phyloP scores from a whole-genome alignment of 2,888 invertebrate genomes.

The Oscheius sp. region DNA sequence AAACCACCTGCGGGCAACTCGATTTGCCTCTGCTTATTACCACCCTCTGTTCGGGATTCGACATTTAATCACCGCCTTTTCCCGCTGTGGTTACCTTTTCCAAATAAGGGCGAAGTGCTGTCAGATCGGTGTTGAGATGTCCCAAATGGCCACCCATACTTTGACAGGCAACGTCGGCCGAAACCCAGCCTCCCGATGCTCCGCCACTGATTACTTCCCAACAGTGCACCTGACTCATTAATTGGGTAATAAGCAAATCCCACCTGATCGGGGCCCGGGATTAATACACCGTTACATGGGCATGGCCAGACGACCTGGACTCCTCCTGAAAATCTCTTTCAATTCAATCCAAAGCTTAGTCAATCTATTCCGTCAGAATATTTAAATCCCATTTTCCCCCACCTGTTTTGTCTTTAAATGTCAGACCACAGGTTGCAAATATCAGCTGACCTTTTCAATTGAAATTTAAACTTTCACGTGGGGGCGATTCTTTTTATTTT shows the following conservation, averaged over 20 bases:
- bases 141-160: constrained; percentile 59
- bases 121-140: constrained; percentile 40
- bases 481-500: too few relatives aligned
- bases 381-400: too few relatives aligned
- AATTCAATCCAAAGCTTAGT: too few relatives aligned
- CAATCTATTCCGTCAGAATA: too few relatives aligned
- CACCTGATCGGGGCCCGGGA: constrained; percentile 24
- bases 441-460: too few relatives aligned
- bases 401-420: too few relatives aligned
- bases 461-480: too few relatives aligned
- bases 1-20: constrained; percentile 20
- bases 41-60: too few relatives aligned
- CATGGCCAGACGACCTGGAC: background rate
- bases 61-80: constrained; percentile 5
- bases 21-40: too few relatives aligned
- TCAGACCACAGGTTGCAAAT: too few relatives aligned
- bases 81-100: constrained; percentile 21
- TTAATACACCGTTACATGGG: constrained; percentile 29
- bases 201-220: constrained; percentile 28
- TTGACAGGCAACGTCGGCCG: constrained; percentile 55
- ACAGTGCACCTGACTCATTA: constrained; percentile 19
- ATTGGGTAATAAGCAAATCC: background rate
- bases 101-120: constrained; percentile 38
- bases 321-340: background rate
- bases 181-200: constrained; percentile 45